Conservation (phyloP, 2,888 invertebrate species). For the Marronus borbonicus region DNA sequence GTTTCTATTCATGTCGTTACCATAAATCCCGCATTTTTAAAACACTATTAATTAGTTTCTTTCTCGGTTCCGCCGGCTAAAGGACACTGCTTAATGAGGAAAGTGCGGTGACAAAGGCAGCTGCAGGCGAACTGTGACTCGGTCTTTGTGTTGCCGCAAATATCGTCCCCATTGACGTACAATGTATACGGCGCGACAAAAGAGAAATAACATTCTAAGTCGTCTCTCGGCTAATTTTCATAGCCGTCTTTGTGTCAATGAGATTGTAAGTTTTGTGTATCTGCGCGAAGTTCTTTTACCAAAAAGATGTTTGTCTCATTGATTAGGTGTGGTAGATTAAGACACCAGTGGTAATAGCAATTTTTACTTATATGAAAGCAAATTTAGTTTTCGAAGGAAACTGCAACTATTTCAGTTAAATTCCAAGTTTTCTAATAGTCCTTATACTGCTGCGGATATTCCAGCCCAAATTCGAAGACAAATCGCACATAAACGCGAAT, state of each 20-base stretch:
- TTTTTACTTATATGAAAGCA: too few relatives aligned
- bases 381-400: too few relatives aligned
- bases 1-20: conserved; percentile 44
- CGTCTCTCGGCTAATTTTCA: background rate
- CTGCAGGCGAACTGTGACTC: conserved; percentile 29
- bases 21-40: conserved; percentile 47
- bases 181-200: conserved; percentile 28
- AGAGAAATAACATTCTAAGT: conserved; percentile 10
- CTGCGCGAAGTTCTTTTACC: too few relatives aligned
- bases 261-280: too few relatives aligned
- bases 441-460: background rate
- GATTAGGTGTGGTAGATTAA: too few relatives aligned
- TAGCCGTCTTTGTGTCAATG: background rate
- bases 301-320: too few relatives aligned
- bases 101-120: conserved; percentile 38
- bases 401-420: too few relatives aligned
- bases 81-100: conserved; percentile 46
- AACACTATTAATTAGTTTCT: conserved; percentile 48
- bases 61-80: conserved; percentile 40
- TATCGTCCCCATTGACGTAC: conserved; percentile 38
- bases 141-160: conserved; percentile 40
- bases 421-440: too few relatives aligned
- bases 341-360: too few relatives aligned
- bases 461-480: background rate
- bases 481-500: conserved; percentile 19